Base-by-base conservation (phyloP, 2,113 vertebrate genomes). In the Larimichthys polyactis region DNA sequence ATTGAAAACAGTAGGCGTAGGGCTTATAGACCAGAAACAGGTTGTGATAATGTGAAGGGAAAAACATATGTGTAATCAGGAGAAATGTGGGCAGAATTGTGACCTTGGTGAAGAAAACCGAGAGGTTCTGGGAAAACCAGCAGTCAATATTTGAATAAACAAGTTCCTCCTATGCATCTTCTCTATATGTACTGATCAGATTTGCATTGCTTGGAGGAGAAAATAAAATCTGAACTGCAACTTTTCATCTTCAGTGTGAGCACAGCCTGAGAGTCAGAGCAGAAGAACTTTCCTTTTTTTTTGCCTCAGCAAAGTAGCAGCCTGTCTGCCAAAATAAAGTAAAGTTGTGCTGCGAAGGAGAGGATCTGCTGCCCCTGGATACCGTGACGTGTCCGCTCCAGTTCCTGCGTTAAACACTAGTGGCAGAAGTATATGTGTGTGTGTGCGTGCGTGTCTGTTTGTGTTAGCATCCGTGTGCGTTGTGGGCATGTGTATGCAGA, bases 301-400 rank as follows among this genome's bases (percentile, higher is more conserved):
- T 52, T 65, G 44, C 67, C 55, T 55, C n/a, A 22, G 27, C 57
- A 65, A 57, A 76, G 69, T 67, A 55, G 52, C 17, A 71, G 46
- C 24, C 70, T 71, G 71, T 82, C 76, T 59, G 27, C 27, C 27
- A 66, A 83, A 84, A 82, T 75, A 81, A 89, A 75, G 55, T 71
- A 81, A 89, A 75, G 55, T 71, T 72, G 3, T 70, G 43, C 72
- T 82, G 71, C 77, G 77, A 67, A 75, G 58, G 44, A 75, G 70
- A 82, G 57, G 73, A 90, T 83, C 68, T 55, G 69, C 76, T 51
- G 86, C 66, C 77, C 57, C 75, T 67, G 79, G 86, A 91, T 29
- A 83, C 58, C 43, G 72, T 75, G 70, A 70, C 40, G 63, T 67
- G 79, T 93, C 82, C 67, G 79, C 88, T 90, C 86, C 79, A 91